Conservation (phyloP, 2,113 vertebrate species). For the Turnix velox region DNA sequence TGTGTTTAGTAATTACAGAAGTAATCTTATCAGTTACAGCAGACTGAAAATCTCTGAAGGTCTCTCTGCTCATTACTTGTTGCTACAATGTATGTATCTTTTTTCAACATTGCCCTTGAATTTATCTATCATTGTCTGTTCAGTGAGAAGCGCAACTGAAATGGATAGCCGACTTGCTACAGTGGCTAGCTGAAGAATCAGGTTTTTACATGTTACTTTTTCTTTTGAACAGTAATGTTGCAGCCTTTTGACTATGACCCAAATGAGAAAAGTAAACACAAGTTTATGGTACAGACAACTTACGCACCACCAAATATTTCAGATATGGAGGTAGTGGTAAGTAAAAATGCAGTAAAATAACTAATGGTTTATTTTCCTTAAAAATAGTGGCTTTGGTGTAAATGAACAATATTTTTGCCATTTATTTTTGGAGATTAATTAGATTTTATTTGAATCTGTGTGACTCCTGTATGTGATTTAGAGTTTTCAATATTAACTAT, state of each 20-base stretch:
- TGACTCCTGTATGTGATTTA: not conserved
- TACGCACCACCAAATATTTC: slow-evolving; percentile 86
- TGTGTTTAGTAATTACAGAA: not conserved
- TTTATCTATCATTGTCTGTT: not conserved
- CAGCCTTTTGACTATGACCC: slow-evolving; percentile 99
- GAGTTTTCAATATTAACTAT: not conserved
- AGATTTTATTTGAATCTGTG: not conserved
- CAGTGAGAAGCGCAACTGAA: not conserved
- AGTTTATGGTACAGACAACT: slow-evolving; percentile 99
- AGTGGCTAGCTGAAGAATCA: not conserved
- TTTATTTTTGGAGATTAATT: not conserved
- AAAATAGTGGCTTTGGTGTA: not conserved
- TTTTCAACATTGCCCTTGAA: not conserved
- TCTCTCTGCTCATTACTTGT: not conserved
- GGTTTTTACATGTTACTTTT: not conserved
- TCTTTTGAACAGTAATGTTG: slow-evolving; percentile 86
- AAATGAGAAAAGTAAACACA: slow-evolving; percentile 99
- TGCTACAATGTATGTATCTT: not conserved
- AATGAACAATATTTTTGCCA: not conserved
- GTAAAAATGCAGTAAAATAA: slow-evolving; percentile 26
- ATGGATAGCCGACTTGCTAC: not conserved
- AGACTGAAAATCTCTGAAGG: not conserved
- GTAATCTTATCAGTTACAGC: not conserved
- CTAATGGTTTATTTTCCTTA: not conserved
- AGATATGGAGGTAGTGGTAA: slow-evolving; percentile 97